Percentiles rank a stretch among this genome's conserved stretches.
Conservation (phyloP, 1,140 invertebrate species). For the Maniola jurtina region DNA sequence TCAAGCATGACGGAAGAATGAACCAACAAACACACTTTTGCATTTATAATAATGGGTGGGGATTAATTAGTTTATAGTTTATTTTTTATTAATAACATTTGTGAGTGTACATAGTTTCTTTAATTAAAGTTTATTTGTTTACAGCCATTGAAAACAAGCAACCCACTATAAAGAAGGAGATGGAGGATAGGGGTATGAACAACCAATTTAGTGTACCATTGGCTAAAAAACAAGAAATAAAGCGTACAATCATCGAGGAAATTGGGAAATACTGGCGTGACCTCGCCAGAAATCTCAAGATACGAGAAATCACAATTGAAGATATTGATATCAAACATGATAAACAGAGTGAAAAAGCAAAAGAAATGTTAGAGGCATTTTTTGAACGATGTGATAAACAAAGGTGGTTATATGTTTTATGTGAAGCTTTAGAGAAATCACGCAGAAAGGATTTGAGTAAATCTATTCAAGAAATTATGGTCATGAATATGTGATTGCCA, state of each 20-base stretch:
- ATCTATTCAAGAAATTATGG: conserved; percentile 52
- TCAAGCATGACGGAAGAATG: no score
- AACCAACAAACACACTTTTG: neutral
- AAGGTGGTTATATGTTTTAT: conserved; percentile 61
- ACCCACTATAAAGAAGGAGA: conserved; percentile 4
- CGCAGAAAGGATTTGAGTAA: conserved; percentile 56
- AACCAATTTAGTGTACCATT: conserved; percentile 41
- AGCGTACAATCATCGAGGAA: conserved; percentile 58
- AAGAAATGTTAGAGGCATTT: conserved; percentile 40
- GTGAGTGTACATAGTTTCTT: no score
- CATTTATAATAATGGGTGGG: neutral
- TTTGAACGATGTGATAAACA: conserved; percentile 55
- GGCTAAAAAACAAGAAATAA: conserved; percentile 53
- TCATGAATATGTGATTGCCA: conserved; percentile 48
- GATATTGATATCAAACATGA: conserved; percentile 61
- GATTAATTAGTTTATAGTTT: no score
- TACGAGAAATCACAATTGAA: conserved; percentile 78
- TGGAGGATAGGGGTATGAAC: conserved; percentile 27
- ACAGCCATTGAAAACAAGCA: neutral
- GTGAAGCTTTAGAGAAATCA: conserved; percentile 58
- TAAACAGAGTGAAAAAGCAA: conserved; percentile 40
- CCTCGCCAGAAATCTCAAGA: conserved; percentile 74
- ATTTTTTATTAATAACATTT: neutral
- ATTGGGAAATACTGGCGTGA: conserved; percentile 79
- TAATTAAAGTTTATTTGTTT: neutral